These are phyloP conservation scores for Agapornis roseicollis DNA, from an alignment of 2,113 vertebrate species.

Conservation along the genomic window DNA sequence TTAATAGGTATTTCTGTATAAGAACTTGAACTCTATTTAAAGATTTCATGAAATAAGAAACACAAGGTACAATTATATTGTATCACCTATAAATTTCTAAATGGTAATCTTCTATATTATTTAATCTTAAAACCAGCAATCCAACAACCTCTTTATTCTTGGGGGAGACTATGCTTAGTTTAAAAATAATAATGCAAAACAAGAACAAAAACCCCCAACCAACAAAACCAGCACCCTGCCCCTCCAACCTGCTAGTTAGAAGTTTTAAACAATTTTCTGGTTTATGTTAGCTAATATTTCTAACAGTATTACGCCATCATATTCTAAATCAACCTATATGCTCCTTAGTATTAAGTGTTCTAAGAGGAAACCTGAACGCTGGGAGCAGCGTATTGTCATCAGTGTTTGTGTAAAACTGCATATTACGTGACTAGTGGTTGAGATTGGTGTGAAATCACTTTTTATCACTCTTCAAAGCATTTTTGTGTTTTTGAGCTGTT, in stretches of 20 bases:
- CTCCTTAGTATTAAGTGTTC: neutral
- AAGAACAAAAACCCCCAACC: neutral
- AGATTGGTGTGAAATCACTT: neutral
- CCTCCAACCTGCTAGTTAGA: neutral
- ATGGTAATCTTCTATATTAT: neutral
- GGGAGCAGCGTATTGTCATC: neutral
- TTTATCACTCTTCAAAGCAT: neutral
- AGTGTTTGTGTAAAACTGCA: neutral
- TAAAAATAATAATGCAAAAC: neutral
- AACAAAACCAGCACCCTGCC: neutral
- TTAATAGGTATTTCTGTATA: neutral
- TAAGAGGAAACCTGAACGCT: neutral
- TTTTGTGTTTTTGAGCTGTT: neutral
- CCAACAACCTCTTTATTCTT: neutral
- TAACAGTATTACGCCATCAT: rapidly evolving
- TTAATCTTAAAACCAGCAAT: neutral
- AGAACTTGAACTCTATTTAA: neutral
- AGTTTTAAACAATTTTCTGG: neutral
- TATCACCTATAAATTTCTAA: neutral
- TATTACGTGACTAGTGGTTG: neutral
- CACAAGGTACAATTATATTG: neutral
- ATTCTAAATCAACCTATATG: neutral
- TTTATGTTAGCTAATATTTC: neutral
- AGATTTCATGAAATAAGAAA: neutral
- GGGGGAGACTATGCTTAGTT: neutral